Evolutionary conservation across 2,797 vertebrate species (phyloP).

Genomic region (Sebastes hubbsi): DNA sequence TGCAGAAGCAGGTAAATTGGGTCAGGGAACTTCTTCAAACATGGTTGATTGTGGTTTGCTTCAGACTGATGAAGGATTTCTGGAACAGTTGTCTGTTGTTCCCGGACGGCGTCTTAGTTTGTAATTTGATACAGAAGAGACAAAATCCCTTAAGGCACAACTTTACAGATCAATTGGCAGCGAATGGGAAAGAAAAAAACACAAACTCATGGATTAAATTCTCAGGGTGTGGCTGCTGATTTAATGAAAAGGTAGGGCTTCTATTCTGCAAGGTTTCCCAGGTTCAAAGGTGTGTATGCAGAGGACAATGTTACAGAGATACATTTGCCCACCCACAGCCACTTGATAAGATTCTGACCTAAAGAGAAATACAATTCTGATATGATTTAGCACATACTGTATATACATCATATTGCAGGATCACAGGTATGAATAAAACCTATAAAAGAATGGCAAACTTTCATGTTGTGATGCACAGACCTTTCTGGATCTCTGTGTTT

Average conservation of each 20-base stretch:
- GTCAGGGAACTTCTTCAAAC: neutral
- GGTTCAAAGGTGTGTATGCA: neutral
- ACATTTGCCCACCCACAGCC: no score
- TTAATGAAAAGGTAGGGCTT: no score
- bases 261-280: no score
- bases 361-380: no score
- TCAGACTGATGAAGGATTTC: neutral
- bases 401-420: no score
- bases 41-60: neutral
- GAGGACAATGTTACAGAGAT: neutral
- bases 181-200: neutral
- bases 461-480: no score
- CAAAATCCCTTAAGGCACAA: neutral
- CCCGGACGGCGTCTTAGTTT: neutral
- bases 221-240: neutral
- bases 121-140: constrained; percentile 11
- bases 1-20: neutral
- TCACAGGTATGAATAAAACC: no score
- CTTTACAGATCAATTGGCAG: neutral
- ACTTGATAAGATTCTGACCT: no score
- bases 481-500: no score
- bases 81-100: neutral
- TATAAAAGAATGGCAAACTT: no score
- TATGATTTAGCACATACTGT: no score
- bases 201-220: neutral